Conservation (phyloP, 2,113 vertebrate species). For the Ceyx cyanopectus region DNA sequence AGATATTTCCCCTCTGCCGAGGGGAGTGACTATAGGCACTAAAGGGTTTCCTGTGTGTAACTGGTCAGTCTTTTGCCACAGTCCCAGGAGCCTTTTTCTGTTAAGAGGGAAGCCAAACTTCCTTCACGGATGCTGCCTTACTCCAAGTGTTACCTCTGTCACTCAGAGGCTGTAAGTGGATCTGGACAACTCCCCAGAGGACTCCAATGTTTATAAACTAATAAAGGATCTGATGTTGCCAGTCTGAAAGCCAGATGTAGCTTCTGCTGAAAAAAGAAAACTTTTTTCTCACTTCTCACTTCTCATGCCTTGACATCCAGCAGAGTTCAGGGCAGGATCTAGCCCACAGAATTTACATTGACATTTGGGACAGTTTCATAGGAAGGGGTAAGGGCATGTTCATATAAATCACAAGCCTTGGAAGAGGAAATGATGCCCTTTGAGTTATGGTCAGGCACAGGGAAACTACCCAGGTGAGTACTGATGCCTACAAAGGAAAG, state of each 20-base stretch:
- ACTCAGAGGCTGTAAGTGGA: conserved; percentile 15
- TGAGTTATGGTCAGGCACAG: neutral
- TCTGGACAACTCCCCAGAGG: neutral
- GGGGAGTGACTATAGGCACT: neutral
- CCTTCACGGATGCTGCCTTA: conserved; percentile 10
- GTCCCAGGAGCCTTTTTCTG: conserved; percentile 26
- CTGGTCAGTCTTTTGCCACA: neutral
- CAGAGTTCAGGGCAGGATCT: neutral
- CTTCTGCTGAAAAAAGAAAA: neutral
- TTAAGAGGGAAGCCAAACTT: conserved; percentile 35
- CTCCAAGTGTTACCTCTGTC: neutral
- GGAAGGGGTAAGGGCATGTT: neutral
- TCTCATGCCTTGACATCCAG: neutral
- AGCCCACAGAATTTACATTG: neutral
- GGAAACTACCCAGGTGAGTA: neutral
- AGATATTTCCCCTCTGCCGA: neutral
- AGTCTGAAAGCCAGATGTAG: neutral
- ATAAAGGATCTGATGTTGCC: conserved; percentile 30
- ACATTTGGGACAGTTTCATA: neutral
- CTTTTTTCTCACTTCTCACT: neutral
- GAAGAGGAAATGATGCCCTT: neutral
- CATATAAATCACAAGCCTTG: neutral
- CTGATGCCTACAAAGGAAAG: neutral
- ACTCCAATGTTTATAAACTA: conserved; percentile 43
- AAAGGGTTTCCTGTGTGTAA: neutral